phyloP scores from a whole-genome alignment of 2,888 invertebrate genomes.

The Leuctra nigra region DNA sequence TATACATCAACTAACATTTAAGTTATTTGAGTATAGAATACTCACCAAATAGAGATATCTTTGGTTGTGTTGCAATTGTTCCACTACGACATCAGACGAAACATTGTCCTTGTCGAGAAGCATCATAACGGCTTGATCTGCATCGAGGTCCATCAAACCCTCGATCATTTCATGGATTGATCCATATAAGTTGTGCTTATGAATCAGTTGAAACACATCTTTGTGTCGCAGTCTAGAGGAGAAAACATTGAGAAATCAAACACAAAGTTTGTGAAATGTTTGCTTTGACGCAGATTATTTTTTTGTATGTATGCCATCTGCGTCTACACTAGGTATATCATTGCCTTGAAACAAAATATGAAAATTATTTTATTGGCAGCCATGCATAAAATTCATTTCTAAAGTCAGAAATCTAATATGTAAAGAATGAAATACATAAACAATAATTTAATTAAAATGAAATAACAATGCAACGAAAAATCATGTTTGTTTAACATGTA shows the following conservation, averaged over 20 bases:
- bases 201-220: conserved; percentile 84
- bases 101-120: conserved; percentile 66
- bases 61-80: conserved; percentile 67
- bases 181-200: conserved; percentile 72
- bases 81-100: conserved; percentile 72
- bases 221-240: conserved; percentile 65
- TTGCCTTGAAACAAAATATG: too few species aligned
- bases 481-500: too few species aligned
- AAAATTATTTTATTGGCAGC: too few species aligned
- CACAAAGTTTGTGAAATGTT: neutral
- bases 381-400: too few species aligned
- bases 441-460: too few species aligned
- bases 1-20: too few species aligned
- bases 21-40: too few species aligned
- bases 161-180: conserved; percentile 82
- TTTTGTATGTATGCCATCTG: neutral
- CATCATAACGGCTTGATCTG: conserved; percentile 71
- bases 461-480: too few species aligned
- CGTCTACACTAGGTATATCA: too few species aligned
- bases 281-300: neutral
- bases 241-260: neutral
- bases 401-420: too few species aligned
- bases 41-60: conserved; percentile 67
- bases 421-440: too few species aligned
- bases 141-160: conserved; percentile 81